Evolutionary conservation across 2,888 invertebrate species (phyloP), one percentile per base, ranked within the genome.

Genomic region (Andrena chrysosceles): DNA sequence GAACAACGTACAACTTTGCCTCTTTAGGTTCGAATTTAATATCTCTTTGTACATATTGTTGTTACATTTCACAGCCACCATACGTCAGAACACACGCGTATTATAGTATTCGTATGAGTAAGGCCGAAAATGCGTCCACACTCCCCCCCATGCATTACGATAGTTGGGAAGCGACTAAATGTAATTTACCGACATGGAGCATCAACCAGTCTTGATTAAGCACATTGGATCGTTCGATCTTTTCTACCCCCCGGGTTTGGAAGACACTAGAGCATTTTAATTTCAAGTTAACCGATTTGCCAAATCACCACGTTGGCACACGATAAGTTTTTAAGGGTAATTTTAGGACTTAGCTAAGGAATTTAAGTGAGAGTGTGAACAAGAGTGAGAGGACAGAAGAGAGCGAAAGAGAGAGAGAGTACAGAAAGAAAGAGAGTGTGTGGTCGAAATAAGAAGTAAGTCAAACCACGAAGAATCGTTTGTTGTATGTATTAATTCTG

Each of bases 401-500:
- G 70, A 72, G 66, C 26, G 67, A 77, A n/a, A 56, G 56, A 23
- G 23, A 56, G 56, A 56, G 20, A 23, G 56, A 76, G 68, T 54
- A 74, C 69, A 16, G 4, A 16, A 13, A 35, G 35, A 35, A 13
- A 66, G 67, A 62, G 67, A 66, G 52, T 67, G 70, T 64, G 54
- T 71, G 56, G 70, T 35, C 48, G 64, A 72, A 83, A 62, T 49
- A 74, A 75, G 33, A 80, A 79, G 29, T 76, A 86, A 86, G 64
- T 85, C 77, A 74, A 77, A 81, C 35, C 75, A 87, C 66, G 72
- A 54, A 80, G 77, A 85, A 81, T 83, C 76, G 90, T 90, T 90
- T 82, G 86, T 91, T 89, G 89, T 89, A 87, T 88, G 89, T 90
- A 88, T 83, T 85, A 85, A 81, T 86, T 86, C 78, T 86, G 76